Evolutionary conservation across 35 echinoderm and acorn worm species (phyloP), one percentile per base, ranked within the genome.

Genomic region (Heliocidaris erythrogramma): DNA sequence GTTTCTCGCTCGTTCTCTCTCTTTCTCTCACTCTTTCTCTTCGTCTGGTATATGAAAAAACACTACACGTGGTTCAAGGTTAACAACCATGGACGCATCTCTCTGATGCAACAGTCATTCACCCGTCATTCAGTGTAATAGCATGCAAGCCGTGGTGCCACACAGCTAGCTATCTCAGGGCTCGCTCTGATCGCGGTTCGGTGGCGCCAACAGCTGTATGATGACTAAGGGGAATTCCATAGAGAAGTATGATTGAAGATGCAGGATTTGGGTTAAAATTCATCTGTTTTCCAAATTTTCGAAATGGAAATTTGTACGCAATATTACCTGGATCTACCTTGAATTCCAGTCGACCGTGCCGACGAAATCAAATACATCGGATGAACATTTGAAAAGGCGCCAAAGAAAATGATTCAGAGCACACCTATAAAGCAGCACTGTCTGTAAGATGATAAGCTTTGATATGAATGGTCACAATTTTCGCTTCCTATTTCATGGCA

Each of bases 31-130:
- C 7, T 78, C 59, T n/a, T 24, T 27, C 18, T n/a, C 18, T 78
- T 24, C 18, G 21, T 24, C 7, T 78, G 65, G 7, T 18, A 78
- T 78, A n/a, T 27, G 21, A 78, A n/a, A 78, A 4, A 21, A n/a
- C 65, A 78, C 65, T 78, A 78, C 65, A 78, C 65, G 65, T 78
- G 65, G 65, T 78, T 78, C 65, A 78, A 78, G 65, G 65, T n/a
- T 78, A 18, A 78, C 65, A 18, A 78, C 65, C 27, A 56, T 78
- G 65, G 65, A 78, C n/a, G 65, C 65, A 7, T n/a, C 27, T n/a
- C 65, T 78, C 21, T 9, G 65, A 78, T 78, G 21, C 65, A 78
- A 78, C 65, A 78, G 65, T 18, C 65, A 78, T 18, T 56, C 65
- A 78, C 65, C 27, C 65, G 52, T 56, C 52, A 78, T 78, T 78